Conservation (phyloP, 2,797 vertebrate genomes). For the Alectoris magna region DNA sequence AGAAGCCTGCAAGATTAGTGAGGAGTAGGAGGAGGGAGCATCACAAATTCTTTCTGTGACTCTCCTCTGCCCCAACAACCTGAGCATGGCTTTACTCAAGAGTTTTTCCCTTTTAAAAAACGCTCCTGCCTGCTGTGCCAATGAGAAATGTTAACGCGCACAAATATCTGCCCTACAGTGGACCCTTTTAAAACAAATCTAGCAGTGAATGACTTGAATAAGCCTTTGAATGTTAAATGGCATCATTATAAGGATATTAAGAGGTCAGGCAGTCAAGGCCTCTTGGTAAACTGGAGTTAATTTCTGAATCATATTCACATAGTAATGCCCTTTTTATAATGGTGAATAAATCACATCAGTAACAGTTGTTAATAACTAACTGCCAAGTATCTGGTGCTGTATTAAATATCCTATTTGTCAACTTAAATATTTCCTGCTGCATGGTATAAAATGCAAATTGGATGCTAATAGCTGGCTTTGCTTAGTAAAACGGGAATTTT, state of each 20-base stretch:
- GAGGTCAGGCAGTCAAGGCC: constrained; percentile 94
- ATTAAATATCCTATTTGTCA: constrained; percentile 97
- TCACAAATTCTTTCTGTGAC: fast-evolving
- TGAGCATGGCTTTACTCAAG: not conserved
- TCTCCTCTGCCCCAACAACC: not conserved
- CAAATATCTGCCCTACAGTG: constrained; percentile 71
- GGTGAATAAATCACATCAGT: constrained; percentile 96
- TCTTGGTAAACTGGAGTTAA: constrained; percentile 97
- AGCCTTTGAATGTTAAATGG: constrained; percentile 95
- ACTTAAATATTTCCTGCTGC: constrained; percentile 92
- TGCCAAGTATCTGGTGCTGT: constrained; percentile 92
- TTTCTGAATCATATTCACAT: constrained; percentile 96
- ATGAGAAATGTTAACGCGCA: constrained; percentile 40
- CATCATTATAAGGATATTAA: constrained; percentile 99
- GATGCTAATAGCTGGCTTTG: constrained; percentile 64
- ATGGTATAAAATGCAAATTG: constrained; percentile 86
- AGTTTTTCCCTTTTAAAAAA: constrained; percentile 23
- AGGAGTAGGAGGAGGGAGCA: not conserved
- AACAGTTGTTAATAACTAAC: constrained; percentile 99
- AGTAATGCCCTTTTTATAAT: constrained; percentile 93
- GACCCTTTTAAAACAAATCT: constrained; percentile 66
- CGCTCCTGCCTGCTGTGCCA: not conserved
- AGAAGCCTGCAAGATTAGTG: not conserved
- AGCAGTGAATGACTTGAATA: constrained; percentile 82
- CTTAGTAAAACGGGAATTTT: constrained; percentile 36